These are phyloP conservation scores for Apomyelois bistriatella DNA, from an alignment of 2,888 invertebrate genomes.

Conservation along the genomic window DNA sequence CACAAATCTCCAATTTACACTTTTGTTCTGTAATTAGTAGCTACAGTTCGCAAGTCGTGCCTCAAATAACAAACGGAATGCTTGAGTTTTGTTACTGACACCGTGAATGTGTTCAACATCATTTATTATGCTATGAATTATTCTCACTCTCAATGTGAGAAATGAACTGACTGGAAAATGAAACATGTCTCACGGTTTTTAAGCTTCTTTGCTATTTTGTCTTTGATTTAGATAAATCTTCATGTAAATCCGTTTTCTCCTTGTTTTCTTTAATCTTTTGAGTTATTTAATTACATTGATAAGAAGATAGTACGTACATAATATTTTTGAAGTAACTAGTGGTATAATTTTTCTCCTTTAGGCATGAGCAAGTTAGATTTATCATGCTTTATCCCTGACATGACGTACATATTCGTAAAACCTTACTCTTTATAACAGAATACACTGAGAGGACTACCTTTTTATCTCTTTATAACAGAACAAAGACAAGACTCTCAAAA, in stretches of 20 bases:
- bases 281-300: too few species aligned
- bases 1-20: slow-evolving; percentile 29
- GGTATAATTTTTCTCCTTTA: too few species aligned
- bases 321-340: too few species aligned
- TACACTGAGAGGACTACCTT: too few species aligned
- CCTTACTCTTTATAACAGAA: too few species aligned
- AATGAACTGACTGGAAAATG: slow-evolving; percentile 3
- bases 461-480: too few species aligned
- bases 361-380: too few species aligned
- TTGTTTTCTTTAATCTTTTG: too few species aligned
- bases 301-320: too few species aligned
- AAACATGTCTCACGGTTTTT: neutral
- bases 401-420: too few species aligned
- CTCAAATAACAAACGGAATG: slow-evolving; percentile 25
- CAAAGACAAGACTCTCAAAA: too few species aligned
- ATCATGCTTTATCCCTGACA: too few species aligned
- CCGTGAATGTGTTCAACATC: slow-evolving; percentile 7
- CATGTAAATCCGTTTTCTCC: neutral
- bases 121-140: slow-evolving; percentile 11
- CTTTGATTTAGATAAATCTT: neutral
- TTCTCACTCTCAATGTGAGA: neutral
- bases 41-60: slow-evolving; percentile 27
- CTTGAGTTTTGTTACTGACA: slow-evolving; percentile 19
- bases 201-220: neutral
- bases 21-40: slow-evolving; percentile 33